A percentile compares a stretch with the other conserved stretches of the same genome.
phyloP scores from a whole-genome alignment of 2,113 vertebrate species.

The Nanorana parkeri region DNA sequence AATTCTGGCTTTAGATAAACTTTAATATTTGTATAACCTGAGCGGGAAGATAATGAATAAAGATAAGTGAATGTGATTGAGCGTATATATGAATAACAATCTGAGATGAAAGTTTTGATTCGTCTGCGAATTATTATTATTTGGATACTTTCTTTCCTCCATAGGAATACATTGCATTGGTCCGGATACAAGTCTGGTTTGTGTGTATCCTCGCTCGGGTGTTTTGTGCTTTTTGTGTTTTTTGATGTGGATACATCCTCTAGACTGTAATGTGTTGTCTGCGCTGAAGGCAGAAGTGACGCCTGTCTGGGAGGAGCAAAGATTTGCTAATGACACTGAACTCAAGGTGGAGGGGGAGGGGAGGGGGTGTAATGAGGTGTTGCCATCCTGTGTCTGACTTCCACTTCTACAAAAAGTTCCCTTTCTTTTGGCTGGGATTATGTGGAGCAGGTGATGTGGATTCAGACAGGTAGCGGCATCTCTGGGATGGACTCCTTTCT shows the following conservation, averaged over 20 bases:
- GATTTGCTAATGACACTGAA: constrained; percentile 1
- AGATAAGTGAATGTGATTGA: too few species aligned
- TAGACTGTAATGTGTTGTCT: too few species aligned
- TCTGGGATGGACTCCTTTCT: neutral
- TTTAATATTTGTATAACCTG: too few species aligned
- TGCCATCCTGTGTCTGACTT: constrained; percentile 13
- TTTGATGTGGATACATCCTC: constrained; percentile 24
- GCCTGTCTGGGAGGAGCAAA: neutral
- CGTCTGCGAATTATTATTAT: too few species aligned
- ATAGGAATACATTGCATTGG: too few species aligned
- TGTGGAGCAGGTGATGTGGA: neutral
- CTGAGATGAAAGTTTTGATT: too few species aligned
- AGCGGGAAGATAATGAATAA: too few species aligned
- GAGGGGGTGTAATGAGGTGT: neutral
- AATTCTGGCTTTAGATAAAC: too few species aligned
- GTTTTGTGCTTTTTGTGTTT: neutral
- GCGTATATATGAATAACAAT: too few species aligned
- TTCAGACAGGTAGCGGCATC: neutral
- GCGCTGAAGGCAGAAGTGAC: neutral
- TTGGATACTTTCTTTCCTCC: too few species aligned
- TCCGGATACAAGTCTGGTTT: neutral
- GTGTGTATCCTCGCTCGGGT: neutral
- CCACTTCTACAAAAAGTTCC: constrained; percentile 2
- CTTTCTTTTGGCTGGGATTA: neutral
- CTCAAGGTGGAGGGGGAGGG: neutral